Conservation (phyloP, 2,888 invertebrate genomes). For the Prosopocoilus inquinatus region DNA sequence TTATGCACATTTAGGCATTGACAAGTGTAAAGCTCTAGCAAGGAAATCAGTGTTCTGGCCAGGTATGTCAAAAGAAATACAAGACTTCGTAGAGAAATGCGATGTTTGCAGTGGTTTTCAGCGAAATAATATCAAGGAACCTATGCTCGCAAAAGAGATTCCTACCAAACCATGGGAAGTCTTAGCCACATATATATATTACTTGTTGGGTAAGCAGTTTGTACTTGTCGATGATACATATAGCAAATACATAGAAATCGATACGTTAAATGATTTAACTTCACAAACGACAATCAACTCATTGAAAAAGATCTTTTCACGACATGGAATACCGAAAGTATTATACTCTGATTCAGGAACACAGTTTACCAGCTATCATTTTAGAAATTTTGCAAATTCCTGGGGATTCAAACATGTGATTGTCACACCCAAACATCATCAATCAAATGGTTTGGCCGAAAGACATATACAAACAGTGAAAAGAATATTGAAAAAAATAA, state of each 20-base stretch:
- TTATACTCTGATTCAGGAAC: not conserved
- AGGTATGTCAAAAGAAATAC: too few relatives aligned
- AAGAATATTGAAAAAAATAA: not conserved
- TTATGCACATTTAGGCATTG: conserved; percentile 32
- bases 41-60: too few relatives aligned
- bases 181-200: not conserved
- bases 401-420: too few relatives aligned
- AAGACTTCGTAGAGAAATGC: too few relatives aligned
- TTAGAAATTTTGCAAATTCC: too few relatives aligned
- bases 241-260: not conserved
- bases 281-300: not conserved
- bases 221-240: not conserved
- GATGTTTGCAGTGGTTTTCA: too few relatives aligned
- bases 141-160: not conserved
- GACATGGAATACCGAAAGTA: not conserved
- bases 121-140: conserved; percentile 20
- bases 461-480: not conserved
- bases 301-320: not conserved
- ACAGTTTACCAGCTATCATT: too few relatives aligned
- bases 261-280: not conserved
- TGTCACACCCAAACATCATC: too few relatives aligned
- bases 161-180: not conserved
- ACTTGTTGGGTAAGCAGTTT: not conserved
- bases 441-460: too few relatives aligned
- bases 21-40: too few relatives aligned